Evolutionary conservation across 1,140 invertebrate genomes (phyloP), one percentile per base, ranked within the genome.

Genomic region (Neodiprion pinetum): DNA sequence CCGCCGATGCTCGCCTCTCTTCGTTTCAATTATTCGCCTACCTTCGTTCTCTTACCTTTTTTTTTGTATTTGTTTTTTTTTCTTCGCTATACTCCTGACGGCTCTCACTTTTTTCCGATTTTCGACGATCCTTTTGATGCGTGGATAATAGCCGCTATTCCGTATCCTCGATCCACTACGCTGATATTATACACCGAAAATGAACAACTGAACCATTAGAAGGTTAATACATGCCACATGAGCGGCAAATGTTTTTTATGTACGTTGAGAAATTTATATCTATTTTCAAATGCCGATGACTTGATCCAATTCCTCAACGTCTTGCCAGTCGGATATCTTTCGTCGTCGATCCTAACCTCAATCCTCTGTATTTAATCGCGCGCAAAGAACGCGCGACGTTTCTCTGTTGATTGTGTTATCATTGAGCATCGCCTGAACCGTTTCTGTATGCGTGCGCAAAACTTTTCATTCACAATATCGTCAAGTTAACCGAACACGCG

Each of bases 171-270:
- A 40, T 4, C 28, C 28, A 40, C 28, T 3, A 40, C 5, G 28
- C 2, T 1, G 28, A 40, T 40, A 40, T 40, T 40, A 40, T 40
- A 40, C 1, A 40, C 5, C 28, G 5, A 40, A 40, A 40, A 40
- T n/a, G n/a, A 67, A 74, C 70, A 50, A 47, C n/a, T 69, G 70
- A 69, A 47, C 48, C 50, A 12, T 70, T 23, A 40, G 49, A 74
- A 61, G 7, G 40, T 67, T 72, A 28, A 66, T 70, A 7, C 17
- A 48, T 73, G 73, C 68, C 17, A 75, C 50, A 68, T 17, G 74
- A 75, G 70, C 61, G 12, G 70, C 48, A 48, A 65, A 40, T 48
- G 2, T 61, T 50, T 72, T 1, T 7, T 48, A 12, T 71, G 12
- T 67, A 12, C 40, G 12, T 49, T 8, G 48, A 40, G 17, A 9